A percentile compares a stretch with the other conserved stretches of the same genome.
Conservation (phyloP, 2,797 vertebrate species). For the Intellagama lesueurii region DNA sequence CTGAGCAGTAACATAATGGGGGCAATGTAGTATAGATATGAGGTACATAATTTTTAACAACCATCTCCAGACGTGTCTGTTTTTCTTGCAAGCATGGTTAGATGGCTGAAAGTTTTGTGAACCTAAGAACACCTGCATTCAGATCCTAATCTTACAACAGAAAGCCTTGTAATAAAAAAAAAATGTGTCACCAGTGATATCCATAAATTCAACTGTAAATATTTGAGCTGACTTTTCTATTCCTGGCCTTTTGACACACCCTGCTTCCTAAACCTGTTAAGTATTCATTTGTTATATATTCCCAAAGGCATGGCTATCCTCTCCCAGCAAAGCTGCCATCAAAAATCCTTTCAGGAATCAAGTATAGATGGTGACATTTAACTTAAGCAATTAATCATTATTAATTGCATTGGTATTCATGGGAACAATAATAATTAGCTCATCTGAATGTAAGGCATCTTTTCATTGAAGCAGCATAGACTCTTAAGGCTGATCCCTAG, state of each 20-base stretch:
- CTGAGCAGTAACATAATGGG: neutral
- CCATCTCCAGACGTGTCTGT: neutral
- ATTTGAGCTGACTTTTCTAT: conserved; percentile 54
- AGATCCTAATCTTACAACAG: conserved; percentile 12
- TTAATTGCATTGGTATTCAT: conserved; percentile 76
- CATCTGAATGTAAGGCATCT: conserved; percentile 51
- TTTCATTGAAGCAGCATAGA: conserved; percentile 53
- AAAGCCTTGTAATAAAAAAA: conserved; percentile 59
- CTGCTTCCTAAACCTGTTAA: conserved; percentile 69
- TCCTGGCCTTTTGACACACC: conserved; percentile 71
- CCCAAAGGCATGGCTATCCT: conserved; percentile 69
- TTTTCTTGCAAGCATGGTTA: neutral
- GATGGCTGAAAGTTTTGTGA: neutral
- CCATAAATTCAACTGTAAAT: conserved; percentile 53
- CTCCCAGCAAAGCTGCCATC: conserved; percentile 69
- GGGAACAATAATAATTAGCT: conserved; percentile 62
- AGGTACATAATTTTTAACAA: neutral
- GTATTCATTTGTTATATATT: conserved; percentile 63
- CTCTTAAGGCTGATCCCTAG: neutral
- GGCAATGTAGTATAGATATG: neutral
- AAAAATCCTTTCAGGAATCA: conserved; percentile 67
- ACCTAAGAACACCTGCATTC: neutral
- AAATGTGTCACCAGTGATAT: conserved; percentile 47
- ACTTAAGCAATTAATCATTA: conserved; percentile 73
- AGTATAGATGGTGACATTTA: conserved; percentile 75